These are phyloP conservation scores for Dasypogon diadema DNA, from an alignment of 2,888 invertebrate species.

Conservation along the genomic window DNA sequence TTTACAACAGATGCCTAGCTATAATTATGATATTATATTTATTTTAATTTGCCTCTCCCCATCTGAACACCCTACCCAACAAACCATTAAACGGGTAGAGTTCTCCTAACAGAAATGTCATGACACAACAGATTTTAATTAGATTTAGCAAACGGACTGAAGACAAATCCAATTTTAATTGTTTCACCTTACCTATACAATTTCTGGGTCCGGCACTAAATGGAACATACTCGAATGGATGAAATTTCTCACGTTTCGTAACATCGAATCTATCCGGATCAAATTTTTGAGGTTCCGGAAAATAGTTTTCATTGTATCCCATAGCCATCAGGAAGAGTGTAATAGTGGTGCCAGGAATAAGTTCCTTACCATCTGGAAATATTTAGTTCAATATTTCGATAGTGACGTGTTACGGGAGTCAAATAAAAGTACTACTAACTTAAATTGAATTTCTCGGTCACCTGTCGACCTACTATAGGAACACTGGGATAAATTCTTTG, in stretches of 20 bases:
- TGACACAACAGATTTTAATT: too few species aligned
- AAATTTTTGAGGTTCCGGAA: constrained; percentile 63
- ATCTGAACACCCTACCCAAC: too few species aligned
- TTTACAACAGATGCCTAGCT: too few species aligned
- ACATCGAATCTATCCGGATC: constrained; percentile 72
- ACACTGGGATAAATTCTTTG: constrained; percentile 65
- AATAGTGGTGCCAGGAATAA: constrained; percentile 62
- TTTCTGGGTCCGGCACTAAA: constrained; percentile 77
- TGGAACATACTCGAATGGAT: constrained; percentile 72
- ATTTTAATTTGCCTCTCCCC: too few species aligned
- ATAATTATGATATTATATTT: too few species aligned
- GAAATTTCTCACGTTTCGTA: constrained; percentile 63
- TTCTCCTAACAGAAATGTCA: too few species aligned
- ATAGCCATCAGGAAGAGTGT: constrained; percentile 61
- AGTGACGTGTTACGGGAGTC: neutral
- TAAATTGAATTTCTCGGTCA: constrained; percentile 62
- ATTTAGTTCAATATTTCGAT: neutral
- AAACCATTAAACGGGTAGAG: too few species aligned
- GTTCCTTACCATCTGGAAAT: constrained; percentile 61
- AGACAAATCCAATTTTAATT: too few species aligned
- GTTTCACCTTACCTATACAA: constrained; percentile 70
- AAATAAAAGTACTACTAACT: constrained; percentile 59
- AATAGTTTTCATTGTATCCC: constrained; percentile 63
- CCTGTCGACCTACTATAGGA: constrained; percentile 62
- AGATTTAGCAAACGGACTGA: too few species aligned